These are phyloP conservation scores for Palythoa grandiflora DNA, from an alignment of 92 coral and sea anemone species.

Conservation along the genomic window DNA sequence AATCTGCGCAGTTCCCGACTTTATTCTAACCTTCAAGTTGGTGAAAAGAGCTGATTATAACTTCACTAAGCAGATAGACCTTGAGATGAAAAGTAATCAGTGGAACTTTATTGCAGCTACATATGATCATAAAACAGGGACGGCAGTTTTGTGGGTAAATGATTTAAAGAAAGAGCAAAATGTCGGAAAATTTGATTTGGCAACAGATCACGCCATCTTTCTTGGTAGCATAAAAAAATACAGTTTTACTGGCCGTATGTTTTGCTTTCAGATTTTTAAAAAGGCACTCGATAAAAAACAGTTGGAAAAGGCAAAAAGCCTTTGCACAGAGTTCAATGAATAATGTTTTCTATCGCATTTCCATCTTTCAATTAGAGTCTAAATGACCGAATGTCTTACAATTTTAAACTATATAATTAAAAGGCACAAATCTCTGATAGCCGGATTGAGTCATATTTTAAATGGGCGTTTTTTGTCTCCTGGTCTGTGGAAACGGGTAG, in stretches of 20 bases:
- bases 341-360: background rate
- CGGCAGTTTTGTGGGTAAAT: conserved; percentile 24
- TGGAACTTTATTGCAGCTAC: conserved; percentile 40
- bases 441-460: too few relatives aligned
- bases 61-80: background rate
- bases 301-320: background rate
- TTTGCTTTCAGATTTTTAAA: conserved; percentile 33
- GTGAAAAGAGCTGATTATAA: conserved; percentile 16
- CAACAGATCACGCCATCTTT: background rate
- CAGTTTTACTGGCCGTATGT: conserved; percentile 21
- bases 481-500: too few relatives aligned
- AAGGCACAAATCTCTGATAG: too few relatives aligned
- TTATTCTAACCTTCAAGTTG: conserved; percentile 1
- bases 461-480: too few relatives aligned
- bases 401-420: too few relatives aligned
- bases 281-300: conserved; percentile 18
- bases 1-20: background rate
- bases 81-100: background rate
- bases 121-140: background rate
- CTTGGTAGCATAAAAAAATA: background rate
- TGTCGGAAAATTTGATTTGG: background rate
- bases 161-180: background rate
- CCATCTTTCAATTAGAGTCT: too few relatives aligned
- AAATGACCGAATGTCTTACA: too few relatives aligned
- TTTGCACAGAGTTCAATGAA: background rate